Base-by-base conservation (phyloP, 2,113 vertebrate genomes). In the Pterocles gutturalis region DNA sequence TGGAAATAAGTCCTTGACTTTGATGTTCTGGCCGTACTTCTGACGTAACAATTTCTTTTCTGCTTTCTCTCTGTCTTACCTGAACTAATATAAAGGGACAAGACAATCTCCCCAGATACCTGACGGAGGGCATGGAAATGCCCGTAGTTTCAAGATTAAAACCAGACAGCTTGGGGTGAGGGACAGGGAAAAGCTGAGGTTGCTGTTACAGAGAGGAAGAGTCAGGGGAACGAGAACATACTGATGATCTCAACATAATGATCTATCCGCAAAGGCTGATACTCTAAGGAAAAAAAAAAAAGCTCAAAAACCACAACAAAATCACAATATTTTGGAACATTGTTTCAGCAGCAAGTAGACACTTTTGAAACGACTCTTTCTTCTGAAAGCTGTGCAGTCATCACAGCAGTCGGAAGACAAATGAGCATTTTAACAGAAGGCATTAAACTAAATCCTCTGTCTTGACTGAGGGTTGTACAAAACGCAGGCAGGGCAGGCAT, bases 301-400 rank as follows among this genome's bases (percentile, higher is more conserved):
- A 38, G 20, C 45, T 49, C 36, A 41, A 54, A 87, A 82, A 31
- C 49, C 51, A 46, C 29, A 5, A 19, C 9, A 17, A 41, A 87
- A 41, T 14, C 2, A 7, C 0, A 2, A 5, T 7, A 0, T 2
- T 34, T 86, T 34, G 69, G 28, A 34, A 13, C 6, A 38, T 21
- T 29, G 38, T 18, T 72, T 77, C 53, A 72, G 46, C 61, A 83
- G 66, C 36, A 34, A 66, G 34, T 13, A 53, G 22, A 18, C 9
- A 3, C 7, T 26, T 73, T 34, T 51, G 38, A 65, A 82, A 21
- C 3, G 1, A 17, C 28, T 26, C 20, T 60, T 83, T 18, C 6
- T 48, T 43, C 45, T 75, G 36, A 29, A 34, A 61, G 29, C 36
- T 78, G 65, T 78, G 17, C 41, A n/a, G 4, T 20, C 2, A 2